Percentiles rank a stretch among this genome's conserved stretches.
Evolutionary conservation across 2,888 invertebrate species (phyloP).

Genomic region (Pocota personata): DNA sequence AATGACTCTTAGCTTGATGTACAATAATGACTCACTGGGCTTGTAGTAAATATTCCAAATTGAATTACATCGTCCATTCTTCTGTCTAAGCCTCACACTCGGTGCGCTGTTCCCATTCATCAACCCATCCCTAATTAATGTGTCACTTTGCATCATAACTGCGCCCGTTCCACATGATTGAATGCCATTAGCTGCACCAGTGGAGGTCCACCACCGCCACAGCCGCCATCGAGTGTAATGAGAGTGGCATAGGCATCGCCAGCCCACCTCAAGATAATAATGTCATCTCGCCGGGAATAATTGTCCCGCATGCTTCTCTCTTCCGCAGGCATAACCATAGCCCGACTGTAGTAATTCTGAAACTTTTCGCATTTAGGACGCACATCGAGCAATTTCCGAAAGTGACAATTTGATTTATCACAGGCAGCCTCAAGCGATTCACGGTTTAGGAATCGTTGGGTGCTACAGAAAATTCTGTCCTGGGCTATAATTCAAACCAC

Average conservation of each 20-base stretch:
- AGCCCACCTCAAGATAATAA: conserved; percentile 58
- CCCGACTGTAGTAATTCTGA: conserved; percentile 14
- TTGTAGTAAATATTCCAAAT: conserved; percentile 12
- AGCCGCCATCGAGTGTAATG: not conserved
- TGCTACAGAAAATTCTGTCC: conserved; percentile 48
- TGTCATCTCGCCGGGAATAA: conserved; percentile 60
- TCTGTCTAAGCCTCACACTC: not conserved
- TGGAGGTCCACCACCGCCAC: conserved; percentile 43
- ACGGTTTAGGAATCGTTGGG: conserved; percentile 29
- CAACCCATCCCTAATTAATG: conserved; percentile 68
- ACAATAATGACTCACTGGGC: conserved; percentile 11
- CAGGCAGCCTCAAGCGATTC: conserved; percentile 66
- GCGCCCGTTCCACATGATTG: conserved; percentile 65
- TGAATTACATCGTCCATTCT: conserved; percentile 17
- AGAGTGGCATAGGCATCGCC: conserved; percentile 8
- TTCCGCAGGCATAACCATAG: not conserved
- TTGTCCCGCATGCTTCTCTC: conserved; percentile 40
- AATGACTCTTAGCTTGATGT: not conserved
- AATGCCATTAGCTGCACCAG: conserved; percentile 56
- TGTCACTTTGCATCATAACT: conserved; percentile 70
- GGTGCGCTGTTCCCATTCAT: conserved; percentile 47
- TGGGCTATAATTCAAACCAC: conserved; percentile 57
- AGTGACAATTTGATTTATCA: conserved; percentile 82
- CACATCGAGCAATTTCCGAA: conserved; percentile 67
- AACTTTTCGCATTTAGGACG: conserved; percentile 22